Evolutionary conservation across 2,797 vertebrate species (phyloP).

Genomic region (Sebastiscus tertius): DNA sequence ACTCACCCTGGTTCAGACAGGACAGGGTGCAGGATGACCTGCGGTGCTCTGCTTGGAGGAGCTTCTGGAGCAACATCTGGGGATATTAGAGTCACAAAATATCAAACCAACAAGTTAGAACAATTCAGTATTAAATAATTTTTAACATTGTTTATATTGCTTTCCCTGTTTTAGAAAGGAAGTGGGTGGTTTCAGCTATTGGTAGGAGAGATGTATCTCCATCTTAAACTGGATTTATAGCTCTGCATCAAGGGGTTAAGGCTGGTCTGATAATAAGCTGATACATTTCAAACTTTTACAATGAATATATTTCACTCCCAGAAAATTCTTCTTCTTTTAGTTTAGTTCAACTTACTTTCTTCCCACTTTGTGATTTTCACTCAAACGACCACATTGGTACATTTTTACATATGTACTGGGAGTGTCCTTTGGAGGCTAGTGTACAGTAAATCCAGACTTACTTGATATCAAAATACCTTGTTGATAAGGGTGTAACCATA

Average conservation of each 20-base stretch:
- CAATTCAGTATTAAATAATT: background rate
- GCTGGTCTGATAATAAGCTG: background rate
- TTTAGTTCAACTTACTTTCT: background rate
- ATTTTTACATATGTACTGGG: background rate
- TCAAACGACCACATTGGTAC: background rate
- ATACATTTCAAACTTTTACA: background rate
- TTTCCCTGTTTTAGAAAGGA: background rate
- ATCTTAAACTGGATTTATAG: background rate
- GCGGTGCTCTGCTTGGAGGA: slow-evolving; percentile 90
- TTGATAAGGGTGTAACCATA: no score
- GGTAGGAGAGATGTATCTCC: background rate
- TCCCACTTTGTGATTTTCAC: background rate
- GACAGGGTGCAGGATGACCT: slow-evolving; percentile 97
- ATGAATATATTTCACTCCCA: background rate
- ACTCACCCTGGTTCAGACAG: slow-evolving; percentile 94
- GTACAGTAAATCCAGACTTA: background rate
- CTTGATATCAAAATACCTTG: background rate
- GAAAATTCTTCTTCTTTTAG: background rate
- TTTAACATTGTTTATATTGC: background rate
- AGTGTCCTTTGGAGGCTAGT: background rate
- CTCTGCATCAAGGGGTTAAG: background rate
- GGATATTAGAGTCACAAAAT: slow-evolving; percentile 22
- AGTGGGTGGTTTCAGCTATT: background rate
- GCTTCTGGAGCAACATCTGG: slow-evolving; percentile 96
- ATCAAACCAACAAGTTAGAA: slow-evolving; percentile 9